Conservation (phyloP, 2,797 vertebrate species). For the Galagoides demidoff region DNA sequence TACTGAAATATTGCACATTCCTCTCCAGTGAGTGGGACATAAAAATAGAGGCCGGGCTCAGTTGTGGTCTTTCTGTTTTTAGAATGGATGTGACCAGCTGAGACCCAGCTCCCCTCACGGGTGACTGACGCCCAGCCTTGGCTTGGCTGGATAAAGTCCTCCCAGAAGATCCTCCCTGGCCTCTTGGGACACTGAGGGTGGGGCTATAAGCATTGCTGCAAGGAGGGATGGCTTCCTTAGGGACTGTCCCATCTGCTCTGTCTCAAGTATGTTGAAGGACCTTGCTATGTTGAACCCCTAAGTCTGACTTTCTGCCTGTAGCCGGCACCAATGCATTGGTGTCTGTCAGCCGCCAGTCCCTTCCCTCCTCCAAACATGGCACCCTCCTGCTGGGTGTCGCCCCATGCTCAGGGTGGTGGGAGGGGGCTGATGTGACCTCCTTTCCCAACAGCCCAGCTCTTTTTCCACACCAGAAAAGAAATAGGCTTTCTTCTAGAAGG, state of each 20-base stretch:
- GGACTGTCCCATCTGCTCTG: rapidly evolving
- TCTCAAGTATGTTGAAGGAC: background rate
- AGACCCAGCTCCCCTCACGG: constrained; percentile 61
- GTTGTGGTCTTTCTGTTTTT: constrained; percentile 83
- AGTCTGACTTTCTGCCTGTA: rapidly evolving
- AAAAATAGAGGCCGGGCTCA: constrained; percentile 82
- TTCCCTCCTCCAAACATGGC: rapidly evolving
- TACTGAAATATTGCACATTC: constrained; percentile 86
- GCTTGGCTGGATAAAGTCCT: background rate
- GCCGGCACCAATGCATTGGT: rapidly evolving
- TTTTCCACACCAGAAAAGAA: background rate
- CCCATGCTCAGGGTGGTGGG: rapidly evolving
- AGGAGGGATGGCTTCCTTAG: background rate
- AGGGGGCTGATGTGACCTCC: rapidly evolving
- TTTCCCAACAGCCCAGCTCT: background rate
- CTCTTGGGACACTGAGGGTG: background rate
- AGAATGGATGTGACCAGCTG: constrained; percentile 61
- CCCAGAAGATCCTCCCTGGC: background rate
- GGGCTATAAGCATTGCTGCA: background rate
- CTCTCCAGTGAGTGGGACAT: constrained; percentile 83
- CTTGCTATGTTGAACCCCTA: too few relatives aligned
- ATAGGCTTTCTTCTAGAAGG: background rate
- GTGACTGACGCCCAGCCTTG: background rate
- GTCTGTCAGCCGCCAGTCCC: rapidly evolving
- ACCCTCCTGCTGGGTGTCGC: too few relatives aligned